phyloP scores from a whole-genome alignment of 2,113 vertebrate species.

The Dipodomys spectabilis region DNA sequence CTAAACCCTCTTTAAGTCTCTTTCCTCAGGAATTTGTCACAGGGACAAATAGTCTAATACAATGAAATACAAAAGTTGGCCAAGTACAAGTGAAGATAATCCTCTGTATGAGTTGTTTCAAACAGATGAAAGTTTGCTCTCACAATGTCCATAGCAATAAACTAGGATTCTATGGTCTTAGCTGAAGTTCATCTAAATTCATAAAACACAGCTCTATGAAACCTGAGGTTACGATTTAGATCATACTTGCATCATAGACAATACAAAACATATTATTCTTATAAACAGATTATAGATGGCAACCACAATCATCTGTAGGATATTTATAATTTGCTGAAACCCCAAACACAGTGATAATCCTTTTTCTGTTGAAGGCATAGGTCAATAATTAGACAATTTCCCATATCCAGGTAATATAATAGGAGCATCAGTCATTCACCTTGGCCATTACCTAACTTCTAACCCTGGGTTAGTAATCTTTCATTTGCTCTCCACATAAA shows the following conservation, averaged over 20 bases:
- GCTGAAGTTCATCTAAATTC: neutral
- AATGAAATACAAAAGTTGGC: neutral
- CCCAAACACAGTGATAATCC: slow-evolving; percentile 37
- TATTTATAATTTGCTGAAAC: slow-evolving; percentile 46
- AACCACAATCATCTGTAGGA: slow-evolving; percentile 28
- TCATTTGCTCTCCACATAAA: neutral
- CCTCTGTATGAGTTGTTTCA: neutral
- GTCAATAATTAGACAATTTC: slow-evolving; percentile 38
- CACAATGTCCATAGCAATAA: neutral
- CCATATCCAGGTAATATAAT: neutral
- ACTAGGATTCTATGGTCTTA: neutral
- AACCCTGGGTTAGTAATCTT: neutral
- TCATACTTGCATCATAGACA: neutral
- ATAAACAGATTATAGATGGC: neutral
- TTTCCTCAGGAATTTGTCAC: neutral
- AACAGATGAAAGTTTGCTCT: neutral
- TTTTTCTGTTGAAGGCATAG: slow-evolving; percentile 32
- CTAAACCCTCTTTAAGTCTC: neutral
- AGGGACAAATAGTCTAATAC: neutral
- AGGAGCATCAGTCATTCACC: neutral
- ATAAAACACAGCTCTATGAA: neutral
- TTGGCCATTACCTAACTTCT: neutral
- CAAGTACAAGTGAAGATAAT: neutral
- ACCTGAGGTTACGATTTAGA: neutral
- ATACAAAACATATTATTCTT: slow-evolving; percentile 16